These are phyloP conservation scores for Onychomys torridus DNA, from an alignment of 2,797 vertebrate genomes.

Conservation along the genomic window DNA sequence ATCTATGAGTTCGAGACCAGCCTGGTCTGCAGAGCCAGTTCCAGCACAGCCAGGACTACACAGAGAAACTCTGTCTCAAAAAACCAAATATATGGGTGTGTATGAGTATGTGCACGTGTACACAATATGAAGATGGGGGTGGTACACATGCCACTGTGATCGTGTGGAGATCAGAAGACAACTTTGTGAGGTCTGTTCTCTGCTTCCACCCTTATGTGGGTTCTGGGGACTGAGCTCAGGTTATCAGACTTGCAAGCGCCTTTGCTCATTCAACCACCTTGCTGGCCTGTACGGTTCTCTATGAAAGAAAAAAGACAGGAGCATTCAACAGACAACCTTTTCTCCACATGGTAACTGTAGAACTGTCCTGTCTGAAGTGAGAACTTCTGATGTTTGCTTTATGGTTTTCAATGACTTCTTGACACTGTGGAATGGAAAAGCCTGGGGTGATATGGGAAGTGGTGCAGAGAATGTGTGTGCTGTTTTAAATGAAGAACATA, in stretches of 20 bases:
- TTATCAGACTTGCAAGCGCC: background rate
- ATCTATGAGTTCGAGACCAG: background rate
- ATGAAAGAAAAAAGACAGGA: background rate
- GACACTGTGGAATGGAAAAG: background rate
- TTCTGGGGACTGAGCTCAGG: background rate
- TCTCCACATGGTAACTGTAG: background rate
- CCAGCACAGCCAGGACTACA: too few relatives aligned
- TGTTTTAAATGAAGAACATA: background rate
- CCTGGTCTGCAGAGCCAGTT: too few relatives aligned
- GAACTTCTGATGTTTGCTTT: background rate
- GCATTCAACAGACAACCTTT: background rate
- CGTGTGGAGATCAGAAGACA: background rate
- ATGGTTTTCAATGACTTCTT: background rate
- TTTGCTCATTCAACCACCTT: background rate
- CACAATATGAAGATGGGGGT: background rate
- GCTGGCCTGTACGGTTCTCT: background rate
- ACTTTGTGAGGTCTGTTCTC: background rate
- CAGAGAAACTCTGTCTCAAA: background rate
- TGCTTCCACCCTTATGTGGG: background rate
- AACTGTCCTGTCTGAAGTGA: background rate
- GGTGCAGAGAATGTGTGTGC: background rate
- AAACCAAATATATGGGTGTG: background rate
- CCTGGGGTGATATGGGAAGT: background rate
- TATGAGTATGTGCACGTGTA: too few relatives aligned
- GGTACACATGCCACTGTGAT: background rate